A percentile compares a stretch with the other conserved stretches of the same genome.
phyloP scores from a whole-genome alignment of 2,888 invertebrate genomes.

The Pristionchus exspectatus region DNA sequence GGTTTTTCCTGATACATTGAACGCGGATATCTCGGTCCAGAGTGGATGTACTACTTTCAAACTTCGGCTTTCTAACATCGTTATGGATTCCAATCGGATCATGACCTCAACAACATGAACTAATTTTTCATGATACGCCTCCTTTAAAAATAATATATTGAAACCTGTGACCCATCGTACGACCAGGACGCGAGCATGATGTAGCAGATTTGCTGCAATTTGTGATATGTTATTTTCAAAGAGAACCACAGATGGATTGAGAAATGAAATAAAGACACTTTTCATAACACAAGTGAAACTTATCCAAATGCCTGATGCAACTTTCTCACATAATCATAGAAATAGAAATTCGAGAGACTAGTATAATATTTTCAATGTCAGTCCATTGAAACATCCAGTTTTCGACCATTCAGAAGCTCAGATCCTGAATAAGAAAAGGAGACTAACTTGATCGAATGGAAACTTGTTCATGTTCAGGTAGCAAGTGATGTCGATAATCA shows the following conservation, averaged over 20 bases:
- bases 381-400: neutral
- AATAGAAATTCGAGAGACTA: too few relatives aligned
- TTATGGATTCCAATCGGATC: too few relatives aligned
- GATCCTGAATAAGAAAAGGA: neutral
- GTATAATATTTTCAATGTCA: too few relatives aligned
- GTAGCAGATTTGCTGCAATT: conserved; percentile 74
- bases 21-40: too few relatives aligned
- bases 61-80: too few relatives aligned
- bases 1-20: too few relatives aligned
- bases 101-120: too few relatives aligned
- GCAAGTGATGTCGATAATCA: conserved; percentile 78
- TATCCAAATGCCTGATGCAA: neutral
- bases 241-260: neutral
- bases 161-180: conserved; percentile 70
- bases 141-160: neutral
- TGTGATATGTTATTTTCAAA: neutral
- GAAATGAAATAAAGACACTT: neutral
- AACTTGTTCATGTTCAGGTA: conserved; percentile 74
- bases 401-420: neutral
- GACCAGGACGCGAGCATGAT: conserved; percentile 78
- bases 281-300: neutral
- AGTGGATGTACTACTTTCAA: too few relatives aligned
- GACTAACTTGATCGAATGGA: conserved; percentile 70
- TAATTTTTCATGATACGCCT: too few relatives aligned
- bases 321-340: neutral